A percentile compares a stretch with the other conserved stretches of the same genome.
Evolutionary conservation across 2,888 invertebrate species (phyloP).

Genomic region (Antheraea assamensis): DNA sequence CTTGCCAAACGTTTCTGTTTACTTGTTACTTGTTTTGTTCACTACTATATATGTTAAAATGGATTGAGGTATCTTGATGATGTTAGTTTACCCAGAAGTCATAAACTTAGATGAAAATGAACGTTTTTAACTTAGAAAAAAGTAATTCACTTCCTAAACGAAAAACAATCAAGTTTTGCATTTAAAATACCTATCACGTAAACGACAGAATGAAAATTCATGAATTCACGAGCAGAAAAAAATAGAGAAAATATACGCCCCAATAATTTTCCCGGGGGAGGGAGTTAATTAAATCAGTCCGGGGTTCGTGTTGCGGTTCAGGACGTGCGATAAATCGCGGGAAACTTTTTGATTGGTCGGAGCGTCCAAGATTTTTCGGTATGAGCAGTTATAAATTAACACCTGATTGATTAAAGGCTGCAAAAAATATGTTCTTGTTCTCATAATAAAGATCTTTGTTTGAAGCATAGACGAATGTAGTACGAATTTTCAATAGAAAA

Average conservation of each 20-base stretch:
- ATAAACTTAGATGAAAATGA: not conserved
- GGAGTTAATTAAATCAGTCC: slow-evolving; percentile 24
- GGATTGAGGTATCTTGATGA: not conserved
- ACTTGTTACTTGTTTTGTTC: not conserved
- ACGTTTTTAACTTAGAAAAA: not conserved
- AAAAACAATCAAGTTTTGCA: slow-evolving; percentile 23
- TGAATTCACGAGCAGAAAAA: not conserved
- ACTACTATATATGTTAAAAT: not conserved
- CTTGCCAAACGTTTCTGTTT: no score
- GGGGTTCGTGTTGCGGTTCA: slow-evolving; percentile 13
- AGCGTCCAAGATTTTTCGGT: not conserved
- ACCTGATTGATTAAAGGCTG: not conserved
- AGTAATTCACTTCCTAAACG: slow-evolving; percentile 17
- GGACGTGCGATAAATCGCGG: slow-evolving; percentile 16
- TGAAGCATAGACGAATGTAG: not conserved
- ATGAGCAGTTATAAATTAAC: not conserved
- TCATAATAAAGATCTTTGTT: not conserved
- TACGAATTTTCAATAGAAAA: not conserved
- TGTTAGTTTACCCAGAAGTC: not conserved
- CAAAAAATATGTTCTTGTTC: not conserved
- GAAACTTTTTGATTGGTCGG: slow-evolving; percentile 15
- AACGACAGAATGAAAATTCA: slow-evolving; percentile 24
- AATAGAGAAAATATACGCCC: slow-evolving; percentile 10
- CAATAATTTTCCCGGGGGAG: slow-evolving; percentile 14
- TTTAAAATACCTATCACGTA: slow-evolving; percentile 24